Evolutionary conservation across 2,113 vertebrate species (phyloP), one percentile per base, ranked within the genome.

Genomic region (Xyliphius kryptos): DNA sequence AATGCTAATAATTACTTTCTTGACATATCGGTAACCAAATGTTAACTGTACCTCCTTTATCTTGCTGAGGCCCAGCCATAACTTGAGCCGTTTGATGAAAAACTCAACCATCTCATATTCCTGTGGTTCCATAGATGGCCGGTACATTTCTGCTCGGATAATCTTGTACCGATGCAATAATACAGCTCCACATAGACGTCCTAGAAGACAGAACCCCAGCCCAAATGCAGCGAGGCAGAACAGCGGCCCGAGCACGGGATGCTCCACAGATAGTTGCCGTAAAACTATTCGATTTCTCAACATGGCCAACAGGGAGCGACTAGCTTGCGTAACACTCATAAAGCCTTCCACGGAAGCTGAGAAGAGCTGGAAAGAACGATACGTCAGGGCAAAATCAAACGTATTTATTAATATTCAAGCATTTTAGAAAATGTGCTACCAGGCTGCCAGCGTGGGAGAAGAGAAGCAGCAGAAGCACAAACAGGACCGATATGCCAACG

Each of bases 31-130:
- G n/a, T n/a, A n/a, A n/a, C n/a, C n/a, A n/a, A n/a, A 37, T 38
- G 26, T 11, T 21, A 15, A 48, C 13, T 14, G 6, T 78, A 89
- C 89, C 82, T 89, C 80, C 76, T 89, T 89, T 16, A 81, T 63
- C 67, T 89, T 91, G 68, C 77, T 86, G 14, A 90, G 77, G 37
- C 89, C 88, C 73, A 89, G 81, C 88, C 86, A 88, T 16, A 89
- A 72, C 46, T 85, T 89, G 13, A 91, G 82, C 47, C 88, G 84
- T 69, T 89, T 91, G 46, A 90, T 85, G 48, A 90, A 84, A 71
- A 90, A 89, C 70, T 88, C 85, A 17, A 88, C 82, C 89, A 90
- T 89, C 73, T 91, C 85, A 37, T 88, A 86, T 66, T 87, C 88
- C 69, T 89, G 88, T 2, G 80, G 82, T 66, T 86, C 85, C 47